A percentile compares a stretch with the other conserved stretches of the same genome.
These are phyloP conservation scores for Drosophila robusta DNA, from an alignment of 2,888 invertebrate genomes.

Conservation along the genomic window DNA sequence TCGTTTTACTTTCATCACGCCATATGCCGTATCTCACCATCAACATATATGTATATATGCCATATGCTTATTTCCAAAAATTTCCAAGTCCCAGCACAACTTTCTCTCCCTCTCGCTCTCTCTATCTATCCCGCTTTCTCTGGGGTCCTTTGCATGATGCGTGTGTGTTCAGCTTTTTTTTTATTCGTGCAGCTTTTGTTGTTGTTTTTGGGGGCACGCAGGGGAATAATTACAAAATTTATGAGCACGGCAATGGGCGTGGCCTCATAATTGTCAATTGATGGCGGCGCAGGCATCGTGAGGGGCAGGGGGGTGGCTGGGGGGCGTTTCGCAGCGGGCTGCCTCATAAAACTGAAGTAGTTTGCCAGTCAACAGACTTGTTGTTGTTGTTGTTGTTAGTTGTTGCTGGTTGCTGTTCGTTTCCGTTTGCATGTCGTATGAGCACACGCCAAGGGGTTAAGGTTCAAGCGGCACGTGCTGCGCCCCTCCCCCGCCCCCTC, in stretches of 20 bases:
- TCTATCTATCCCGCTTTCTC: background rate
- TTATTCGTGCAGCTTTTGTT: conserved; percentile 19
- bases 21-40: conserved; percentile 18
- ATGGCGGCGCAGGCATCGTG: conserved; percentile 16
- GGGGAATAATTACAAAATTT: conserved; percentile 78
- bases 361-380: conserved; percentile 48
- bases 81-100: conserved; percentile 16
- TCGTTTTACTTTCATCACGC: conserved; percentile 30
- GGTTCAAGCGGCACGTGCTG: conserved; percentile 66
- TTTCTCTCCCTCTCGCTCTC: background rate
- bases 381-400: conserved; percentile 25
- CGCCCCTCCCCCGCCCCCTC: background rate
- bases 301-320: background rate
- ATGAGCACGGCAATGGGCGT: conserved; percentile 77
- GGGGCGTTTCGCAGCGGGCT: conserved; percentile 26
- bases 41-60: conserved; percentile 7
- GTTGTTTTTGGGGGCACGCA: conserved; percentile 55
- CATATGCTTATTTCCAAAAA: conserved; percentile 44
- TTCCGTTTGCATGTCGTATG: conserved; percentile 71
- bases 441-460: conserved; percentile 74
- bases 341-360: conserved; percentile 74
- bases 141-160: conserved; percentile 37
- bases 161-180: conserved; percentile 42
- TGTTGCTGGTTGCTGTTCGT: conserved; percentile 38
- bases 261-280: conserved; percentile 77